Percentiles rank a stretch among this genome's conserved stretches.
phyloP scores from a whole-genome alignment of 1,140 invertebrate species.

The Cherax quadricarinatus region DNA sequence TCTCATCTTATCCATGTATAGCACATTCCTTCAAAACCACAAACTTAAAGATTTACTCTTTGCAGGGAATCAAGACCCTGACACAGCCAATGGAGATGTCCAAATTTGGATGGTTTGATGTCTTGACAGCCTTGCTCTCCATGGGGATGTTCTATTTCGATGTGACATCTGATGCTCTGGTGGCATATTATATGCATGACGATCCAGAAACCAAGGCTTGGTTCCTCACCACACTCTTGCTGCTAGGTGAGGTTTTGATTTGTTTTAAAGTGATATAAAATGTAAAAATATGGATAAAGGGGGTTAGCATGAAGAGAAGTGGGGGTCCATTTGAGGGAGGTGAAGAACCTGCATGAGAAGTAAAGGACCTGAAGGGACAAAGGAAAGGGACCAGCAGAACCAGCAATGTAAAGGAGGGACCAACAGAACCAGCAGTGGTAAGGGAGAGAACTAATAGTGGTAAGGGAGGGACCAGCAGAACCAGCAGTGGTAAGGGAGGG shows the following conservation, averaged over 20 bases:
- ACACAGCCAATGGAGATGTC: conserved; percentile 34
- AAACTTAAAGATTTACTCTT: neutral
- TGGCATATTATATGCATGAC: conserved; percentile 33
- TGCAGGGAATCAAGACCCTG: conserved; percentile 18
- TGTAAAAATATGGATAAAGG: neutral
- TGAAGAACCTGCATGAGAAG: neutral
- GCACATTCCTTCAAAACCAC: no score
- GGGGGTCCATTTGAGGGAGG: neutral
- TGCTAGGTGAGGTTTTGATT: conserved; percentile 10
- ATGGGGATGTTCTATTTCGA: conserved; percentile 43
- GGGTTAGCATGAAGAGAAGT: neutral
- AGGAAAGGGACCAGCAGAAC: neutral
- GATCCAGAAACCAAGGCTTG: neutral
- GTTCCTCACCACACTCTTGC: conserved; percentile 15
- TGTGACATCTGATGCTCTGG: conserved; percentile 2
- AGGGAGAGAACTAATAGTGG: no score
- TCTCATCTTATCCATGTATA: no score
- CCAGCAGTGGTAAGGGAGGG: no score
- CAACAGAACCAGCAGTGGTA: neutral
- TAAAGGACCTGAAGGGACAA: neutral
- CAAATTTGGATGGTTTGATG: conserved; percentile 25
- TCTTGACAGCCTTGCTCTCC: conserved; percentile 7
- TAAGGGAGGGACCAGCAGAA: neutral
- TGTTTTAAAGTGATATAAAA: neutral
- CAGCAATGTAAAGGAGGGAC: neutral